phyloP scores from a whole-genome alignment of 1,140 invertebrate genomes.

The Eupristina koningsbergeri region DNA sequence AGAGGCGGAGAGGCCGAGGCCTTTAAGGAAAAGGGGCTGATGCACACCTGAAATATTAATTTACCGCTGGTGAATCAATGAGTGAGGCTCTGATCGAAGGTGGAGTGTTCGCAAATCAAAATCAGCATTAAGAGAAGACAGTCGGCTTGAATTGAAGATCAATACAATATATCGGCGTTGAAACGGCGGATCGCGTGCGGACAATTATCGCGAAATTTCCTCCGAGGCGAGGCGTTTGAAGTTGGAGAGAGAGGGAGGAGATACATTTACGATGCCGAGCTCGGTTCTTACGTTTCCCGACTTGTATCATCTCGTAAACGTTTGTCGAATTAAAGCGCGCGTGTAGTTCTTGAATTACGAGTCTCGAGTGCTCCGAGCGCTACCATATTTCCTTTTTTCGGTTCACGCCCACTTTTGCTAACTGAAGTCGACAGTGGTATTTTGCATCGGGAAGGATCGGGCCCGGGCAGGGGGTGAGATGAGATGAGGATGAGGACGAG shows the following conservation, averaged over 20 bases:
- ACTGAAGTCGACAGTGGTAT: neutral
- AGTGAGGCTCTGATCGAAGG: neutral
- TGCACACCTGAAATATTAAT: too few relatives aligned
- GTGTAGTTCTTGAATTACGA: constrained; percentile 16
- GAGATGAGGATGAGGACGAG: too few relatives aligned
- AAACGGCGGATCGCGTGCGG: neutral
- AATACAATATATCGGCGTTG: neutral
- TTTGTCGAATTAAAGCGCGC: constrained; percentile 38
- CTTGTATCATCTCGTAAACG: constrained; percentile 4
- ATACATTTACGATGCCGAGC: neutral
- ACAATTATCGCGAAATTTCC: neutral
- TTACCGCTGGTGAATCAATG: neutral
- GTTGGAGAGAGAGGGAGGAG: neutral
- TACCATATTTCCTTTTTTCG: constrained; percentile 4
- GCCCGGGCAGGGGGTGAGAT: neutral
- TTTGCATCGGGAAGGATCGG: neutral
- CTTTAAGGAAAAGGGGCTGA: too few relatives aligned
- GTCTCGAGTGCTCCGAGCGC: neutral
- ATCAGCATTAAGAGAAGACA: neutral
- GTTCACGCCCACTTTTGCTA: constrained; percentile 15
- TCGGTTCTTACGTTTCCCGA: neutral
- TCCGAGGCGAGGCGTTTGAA: neutral
- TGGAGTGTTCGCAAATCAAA: neutral
- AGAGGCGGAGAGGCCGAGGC: too few relatives aligned
- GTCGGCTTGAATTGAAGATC: neutral